Conservation (phyloP, 2,797 vertebrate species). For the Mareca penelope region DNA sequence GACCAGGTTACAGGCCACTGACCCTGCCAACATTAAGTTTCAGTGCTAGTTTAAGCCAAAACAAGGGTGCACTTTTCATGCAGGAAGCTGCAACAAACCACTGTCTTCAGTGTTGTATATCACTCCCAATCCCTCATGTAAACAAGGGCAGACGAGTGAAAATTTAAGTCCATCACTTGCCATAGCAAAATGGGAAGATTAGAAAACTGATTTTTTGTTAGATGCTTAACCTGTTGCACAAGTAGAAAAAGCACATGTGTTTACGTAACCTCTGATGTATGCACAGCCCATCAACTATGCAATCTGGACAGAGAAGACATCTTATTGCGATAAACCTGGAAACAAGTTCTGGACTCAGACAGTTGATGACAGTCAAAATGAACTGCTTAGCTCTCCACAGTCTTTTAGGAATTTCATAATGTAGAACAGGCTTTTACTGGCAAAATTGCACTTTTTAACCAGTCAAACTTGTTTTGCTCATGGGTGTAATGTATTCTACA, state of each 20-base stretch:
- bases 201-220: neutral
- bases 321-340: neutral
- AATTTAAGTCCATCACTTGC: neutral
- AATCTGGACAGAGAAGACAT: neutral
- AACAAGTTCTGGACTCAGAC: neutral
- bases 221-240: neutral
- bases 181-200: neutral
- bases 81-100: neutral
- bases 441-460: neutral
- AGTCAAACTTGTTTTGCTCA: neutral
- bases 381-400: neutral
- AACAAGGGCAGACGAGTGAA: neutral
- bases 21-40: neutral
- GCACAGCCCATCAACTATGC: neutral
- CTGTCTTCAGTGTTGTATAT: fast-evolving
- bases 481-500: neutral
- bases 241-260: neutral
- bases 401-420: neutral
- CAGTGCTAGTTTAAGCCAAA: neutral
- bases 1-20: neutral
- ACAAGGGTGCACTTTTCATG: neutral
- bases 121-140: neutral
- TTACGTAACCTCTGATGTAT: neutral
- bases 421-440: neutral
- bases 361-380: neutral